These are phyloP conservation scores for Chaetogeoica ovagalla DNA, from an alignment of 2,888 invertebrate species.

Conservation along the genomic window DNA sequence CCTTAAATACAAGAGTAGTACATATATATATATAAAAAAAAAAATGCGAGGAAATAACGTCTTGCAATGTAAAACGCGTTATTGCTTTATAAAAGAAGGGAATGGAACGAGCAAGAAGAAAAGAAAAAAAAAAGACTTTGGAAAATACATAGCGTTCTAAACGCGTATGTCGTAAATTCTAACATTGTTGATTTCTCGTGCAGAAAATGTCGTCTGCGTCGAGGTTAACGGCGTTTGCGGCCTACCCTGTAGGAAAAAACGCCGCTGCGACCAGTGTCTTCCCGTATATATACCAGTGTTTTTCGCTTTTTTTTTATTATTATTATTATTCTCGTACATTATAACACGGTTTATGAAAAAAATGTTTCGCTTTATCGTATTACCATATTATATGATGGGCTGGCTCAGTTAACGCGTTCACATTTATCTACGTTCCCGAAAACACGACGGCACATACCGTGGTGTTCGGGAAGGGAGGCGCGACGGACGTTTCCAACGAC, in stretches of 20 bases:
- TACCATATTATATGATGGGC: background rate
- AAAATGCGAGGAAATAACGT: constrained; percentile 21
- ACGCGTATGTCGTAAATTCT: constrained; percentile 21
- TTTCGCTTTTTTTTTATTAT: constrained; percentile 21
- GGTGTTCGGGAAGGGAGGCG: too few relatives aligned
- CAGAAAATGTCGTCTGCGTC: constrained; percentile 17
- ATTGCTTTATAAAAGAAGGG: background rate
- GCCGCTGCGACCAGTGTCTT: background rate
- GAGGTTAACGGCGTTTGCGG: background rate
- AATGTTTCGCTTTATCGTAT: constrained; percentile 29
- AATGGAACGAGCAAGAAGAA: background rate
- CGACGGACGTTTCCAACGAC: too few relatives aligned
- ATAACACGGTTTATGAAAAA: constrained; percentile 35
- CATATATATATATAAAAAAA: background rate
- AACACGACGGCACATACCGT: too few relatives aligned
- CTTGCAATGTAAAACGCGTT: constrained; percentile 3
- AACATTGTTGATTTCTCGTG: constrained; percentile 40
- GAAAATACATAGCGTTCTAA: background rate
- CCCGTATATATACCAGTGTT: too few relatives aligned
- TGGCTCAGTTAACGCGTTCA: constrained; percentile 5
- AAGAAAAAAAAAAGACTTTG: too few relatives aligned
- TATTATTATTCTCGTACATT: background rate
- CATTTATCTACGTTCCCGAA: constrained; percentile 10
- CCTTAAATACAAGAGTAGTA: background rate
- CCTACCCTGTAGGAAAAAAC: constrained; percentile 25